phyloP scores from a whole-genome alignment of 1,140 invertebrate genomes.

The Glossosoma conforme region DNA sequence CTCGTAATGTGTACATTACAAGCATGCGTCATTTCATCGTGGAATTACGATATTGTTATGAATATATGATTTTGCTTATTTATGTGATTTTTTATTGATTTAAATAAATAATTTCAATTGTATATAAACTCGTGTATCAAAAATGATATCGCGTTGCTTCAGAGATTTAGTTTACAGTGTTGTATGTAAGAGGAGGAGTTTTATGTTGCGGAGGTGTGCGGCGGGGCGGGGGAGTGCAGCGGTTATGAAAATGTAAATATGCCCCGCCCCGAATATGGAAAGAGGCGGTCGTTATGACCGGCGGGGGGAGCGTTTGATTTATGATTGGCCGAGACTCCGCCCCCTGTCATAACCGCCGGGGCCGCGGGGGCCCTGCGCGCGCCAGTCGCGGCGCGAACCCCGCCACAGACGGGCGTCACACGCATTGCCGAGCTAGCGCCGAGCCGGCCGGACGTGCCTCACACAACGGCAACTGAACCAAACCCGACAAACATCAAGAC shows the following conservation, averaged over 20 bases:
- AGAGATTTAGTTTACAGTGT: background rate
- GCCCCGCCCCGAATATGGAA: constrained; percentile 51
- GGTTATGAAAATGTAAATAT: constrained; percentile 53
- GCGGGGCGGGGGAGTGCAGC: constrained; percentile 32
- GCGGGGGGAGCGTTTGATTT: constrained; percentile 47
- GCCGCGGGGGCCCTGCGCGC: constrained; percentile 39
- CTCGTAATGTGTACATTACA: no score
- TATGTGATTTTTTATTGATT: no score
- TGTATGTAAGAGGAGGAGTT: no score
- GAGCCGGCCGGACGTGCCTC: background rate
- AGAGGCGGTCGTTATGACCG: constrained; percentile 28
- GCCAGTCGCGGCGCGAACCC: constrained; percentile 48
- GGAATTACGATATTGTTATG: no score
- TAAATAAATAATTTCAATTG: no score
- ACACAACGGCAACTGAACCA: no score
- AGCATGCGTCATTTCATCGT: no score
- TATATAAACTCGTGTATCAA: no score
- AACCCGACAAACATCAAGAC: no score
- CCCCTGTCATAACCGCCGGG: constrained; percentile 48
- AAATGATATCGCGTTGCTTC: background rate
- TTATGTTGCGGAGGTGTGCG: constrained; percentile 13
- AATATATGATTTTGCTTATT: no score
- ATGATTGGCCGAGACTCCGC: constrained; percentile 48
- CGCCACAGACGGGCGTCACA: constrained; percentile 34
- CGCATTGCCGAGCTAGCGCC: background rate